A percentile compares a stretch with the other conserved stretches of the same genome.
phyloP scores from a whole-genome alignment of 1,140 invertebrate genomes.

The Drosophila sproati region DNA sequence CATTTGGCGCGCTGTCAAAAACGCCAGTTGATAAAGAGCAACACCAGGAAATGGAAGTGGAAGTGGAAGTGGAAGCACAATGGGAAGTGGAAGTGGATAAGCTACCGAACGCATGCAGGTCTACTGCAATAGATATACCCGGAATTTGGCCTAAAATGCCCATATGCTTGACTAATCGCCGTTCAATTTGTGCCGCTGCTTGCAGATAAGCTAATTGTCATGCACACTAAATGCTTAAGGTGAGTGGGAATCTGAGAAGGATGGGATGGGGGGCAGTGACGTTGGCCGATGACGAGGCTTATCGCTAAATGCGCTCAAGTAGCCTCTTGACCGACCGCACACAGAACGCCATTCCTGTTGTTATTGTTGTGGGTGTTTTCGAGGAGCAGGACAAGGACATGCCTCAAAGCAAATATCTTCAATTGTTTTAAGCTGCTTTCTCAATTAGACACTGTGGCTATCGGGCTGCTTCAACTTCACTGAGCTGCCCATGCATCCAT shows the following conservation, averaged over 20 bases:
- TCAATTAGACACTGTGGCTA: conserved; percentile 67
- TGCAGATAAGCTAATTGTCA: conserved; percentile 39
- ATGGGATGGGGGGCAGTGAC: background rate
- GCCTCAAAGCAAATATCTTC: conserved; percentile 66
- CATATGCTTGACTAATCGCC: conserved; percentile 38
- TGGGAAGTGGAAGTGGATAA: background rate
- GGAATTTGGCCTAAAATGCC: background rate
- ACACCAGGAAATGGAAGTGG: background rate
- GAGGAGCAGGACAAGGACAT: conserved; percentile 3
- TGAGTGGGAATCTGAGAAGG: background rate
- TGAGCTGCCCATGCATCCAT: conserved; percentile 33
- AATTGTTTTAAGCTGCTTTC: conserved; percentile 78
- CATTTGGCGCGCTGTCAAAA: conserved; percentile 65
- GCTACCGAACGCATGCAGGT: background rate
- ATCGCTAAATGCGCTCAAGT: conserved; percentile 63
- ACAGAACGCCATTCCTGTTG: conserved; percentile 12
- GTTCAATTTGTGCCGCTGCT: conserved; percentile 40
- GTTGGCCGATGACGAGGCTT: conserved; percentile 38
- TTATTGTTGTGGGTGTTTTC: conserved; percentile 1
- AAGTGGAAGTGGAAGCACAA: background rate
- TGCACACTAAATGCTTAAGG: conserved; percentile 6
- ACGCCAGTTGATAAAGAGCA: conserved; percentile 15
- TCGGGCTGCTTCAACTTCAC: conserved; percentile 56
- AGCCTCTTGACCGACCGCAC: conserved; percentile 55
- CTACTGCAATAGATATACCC: background rate